Evolutionary conservation across 2,888 invertebrate genomes (phyloP), one percentile per base, ranked within the genome.

Genomic region (Eumerus sabulonum): DNA sequence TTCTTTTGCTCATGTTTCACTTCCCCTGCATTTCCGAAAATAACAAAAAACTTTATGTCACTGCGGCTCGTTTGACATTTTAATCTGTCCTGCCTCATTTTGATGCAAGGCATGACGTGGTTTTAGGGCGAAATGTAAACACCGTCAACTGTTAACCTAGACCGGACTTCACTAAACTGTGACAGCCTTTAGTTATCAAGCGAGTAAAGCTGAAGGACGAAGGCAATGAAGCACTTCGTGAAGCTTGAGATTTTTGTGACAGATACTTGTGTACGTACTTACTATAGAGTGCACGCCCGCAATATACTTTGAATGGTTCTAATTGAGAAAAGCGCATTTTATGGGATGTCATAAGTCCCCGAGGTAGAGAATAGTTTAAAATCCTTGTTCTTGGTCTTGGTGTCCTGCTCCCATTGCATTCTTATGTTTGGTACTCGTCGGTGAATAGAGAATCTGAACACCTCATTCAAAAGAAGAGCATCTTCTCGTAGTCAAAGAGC

Each of bases 271-370:
- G 57, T 42, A n/a, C n/a, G n/a, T n/a, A n/a, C n/a, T n/a, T n/a
- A n/a, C n/a, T n/a, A n/a, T n/a, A 35, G 63, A 77, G 77, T 71
- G 72, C 40, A 57, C 50, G 67, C 72, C 77, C 67, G 72, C 67
- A 77, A 77, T 63, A 62, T 72, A 57, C 57, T 63, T 63, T 72
- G 72, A 77, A 67, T 53, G 63, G 40, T 77, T 77, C 63, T 77
- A 77, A 77, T 77, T 77, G 77, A 72, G 72, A 59, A 73, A 59
- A 72, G 77, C 72, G 59, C 67, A 72, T 67, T 68, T 77, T 72
- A 77, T 72, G 47, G 67, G 77, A 67, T 77, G 67, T 72, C 72
- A 77, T 47, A 51, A 38, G 13, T 66, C 59, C 77, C 67, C 67
- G 51, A n/a, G 72, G 72, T 62, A 63, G 67, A 63, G 59, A 59